Base-by-base conservation (phyloP, 2,888 invertebrate genomes). In the Hesperia comma region DNA sequence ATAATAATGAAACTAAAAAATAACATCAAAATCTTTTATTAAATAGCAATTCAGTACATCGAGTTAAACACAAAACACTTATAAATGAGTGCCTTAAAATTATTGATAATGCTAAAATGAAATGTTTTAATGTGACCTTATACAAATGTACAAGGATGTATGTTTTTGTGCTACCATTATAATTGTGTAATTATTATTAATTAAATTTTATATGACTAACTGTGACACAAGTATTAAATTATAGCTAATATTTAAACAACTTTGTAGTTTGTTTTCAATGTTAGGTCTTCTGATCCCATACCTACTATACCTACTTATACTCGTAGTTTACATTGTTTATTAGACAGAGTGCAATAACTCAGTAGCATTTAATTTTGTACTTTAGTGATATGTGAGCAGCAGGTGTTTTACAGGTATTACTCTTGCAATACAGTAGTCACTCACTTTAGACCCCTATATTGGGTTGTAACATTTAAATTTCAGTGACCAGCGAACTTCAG, bases 211-310 rank as follows among this genome's bases (percentile, higher is more conserved):
- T 32, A 46, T 33, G 32, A 54, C 26, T 55, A 51, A 15, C 1
- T 40, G 33, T 41, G 15, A 55, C 46, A 63, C 40, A 58, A 63
- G 46, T 41, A 57, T 41, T 64, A 64, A 57, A 57, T 46, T 56
- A 55, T 56, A 55, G 33, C 63, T 63, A 63, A 63, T 32, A 19
- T 57, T 7, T 26, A n/a, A 49, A 54, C 37, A 21, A 53, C 12
- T 60, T 54, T 26, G 46, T 51, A 26, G 53, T 19, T 46, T 33
- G 5, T 21, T 43, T 67, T 60, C 56, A 56, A 19, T 56, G 6
- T 56, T 37, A 37, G 37, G 37, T 37, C 37, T 37, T 10, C 37
- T 37, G 37, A 37, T 37, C 37, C 37, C 12, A 12, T 37, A 37
- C 37, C 2, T 37, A 37, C 37, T n/a, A n/a, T n/a, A 37, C 8